These are phyloP conservation scores for Leptodactylus fallax DNA, from an alignment of 2,797 vertebrate species.

Conservation along the genomic window DNA sequence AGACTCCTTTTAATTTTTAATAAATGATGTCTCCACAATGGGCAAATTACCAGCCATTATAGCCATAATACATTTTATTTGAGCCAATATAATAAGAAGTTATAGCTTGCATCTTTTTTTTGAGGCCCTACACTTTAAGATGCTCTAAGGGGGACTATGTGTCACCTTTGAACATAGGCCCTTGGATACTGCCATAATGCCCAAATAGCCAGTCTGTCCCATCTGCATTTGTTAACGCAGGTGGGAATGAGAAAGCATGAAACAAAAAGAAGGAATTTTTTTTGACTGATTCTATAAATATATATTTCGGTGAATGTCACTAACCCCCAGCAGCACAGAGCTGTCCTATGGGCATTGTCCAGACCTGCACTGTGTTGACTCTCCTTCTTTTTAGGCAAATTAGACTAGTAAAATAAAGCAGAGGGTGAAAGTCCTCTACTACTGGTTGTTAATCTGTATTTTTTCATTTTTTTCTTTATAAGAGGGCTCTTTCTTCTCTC, in stretches of 20 bases:
- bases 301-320: neutral
- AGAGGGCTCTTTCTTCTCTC: conserved; percentile 81
- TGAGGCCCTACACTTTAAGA: too few species aligned
- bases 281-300: neutral
- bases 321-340: neutral
- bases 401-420: conserved; percentile 72
- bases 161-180: neutral
- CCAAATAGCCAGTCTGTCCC: neutral
- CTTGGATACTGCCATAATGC: neutral
- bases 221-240: neutral
- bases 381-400: conserved; percentile 67
- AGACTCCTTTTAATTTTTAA: too few species aligned
- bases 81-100: too few species aligned
- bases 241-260: neutral
- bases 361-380: neutral
- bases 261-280: neutral
- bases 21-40: too few species aligned
- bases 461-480: conserved; percentile 67
- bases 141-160: neutral
- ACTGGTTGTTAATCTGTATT: conserved; percentile 89
- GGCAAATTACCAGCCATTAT: too few species aligned
- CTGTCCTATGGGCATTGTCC: neutral
- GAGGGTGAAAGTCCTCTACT: conserved; percentile 82
- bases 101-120: too few species aligned
- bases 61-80: too few species aligned